Evolutionary conservation across 2,113 vertebrate genomes (phyloP), one percentile per base, ranked within the genome.

Genomic region (Notarius lentiginosus): DNA sequence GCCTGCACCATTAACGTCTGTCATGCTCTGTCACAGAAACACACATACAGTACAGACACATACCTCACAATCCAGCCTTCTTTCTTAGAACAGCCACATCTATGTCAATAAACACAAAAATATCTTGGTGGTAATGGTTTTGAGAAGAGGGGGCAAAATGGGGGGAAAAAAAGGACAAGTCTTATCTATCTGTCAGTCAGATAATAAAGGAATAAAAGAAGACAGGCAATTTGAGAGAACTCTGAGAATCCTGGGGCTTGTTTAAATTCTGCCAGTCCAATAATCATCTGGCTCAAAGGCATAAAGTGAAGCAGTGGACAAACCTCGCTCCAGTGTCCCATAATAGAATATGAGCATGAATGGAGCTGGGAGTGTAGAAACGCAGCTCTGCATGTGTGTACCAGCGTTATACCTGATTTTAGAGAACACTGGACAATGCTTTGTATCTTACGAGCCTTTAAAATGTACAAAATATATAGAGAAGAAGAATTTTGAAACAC

Each of bases 261-360:
- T 88, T 83, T 49, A 58, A 88, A 87, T 73, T 86, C 70, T 88
- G 82, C 83, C 34, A 18, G 56, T 87, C 84, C 70, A 88, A 87
- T 88, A 88, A 87, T 84, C 65, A 79, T 84, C 82, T 84, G 82
- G 12, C 87, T 87, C 20, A 87, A 87, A 55, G 84, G 73, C 84
- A 90, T 82, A 66, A 61, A 22, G 30, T 79, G 14, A 70, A 87
- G 51, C 63, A 68, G 49, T 66, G 66, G 82, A 56, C 51, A 66
- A 61, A 66, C 47, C 82, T 66, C 22, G 14, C 49, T 77, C 65
- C 51, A 60, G 81, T 73, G 75, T 63, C 81, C 88, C 84, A 22
- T 65, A 73, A 79, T 84, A 76, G 41, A 51, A 82, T 76, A 70
- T 15, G 82, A 51, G n/a, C 24, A 79, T 76, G 75, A 84, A 85